Evolutionary conservation across 2,113 vertebrate species (phyloP).

Genomic region (Onychostoma macrolepis): DNA sequence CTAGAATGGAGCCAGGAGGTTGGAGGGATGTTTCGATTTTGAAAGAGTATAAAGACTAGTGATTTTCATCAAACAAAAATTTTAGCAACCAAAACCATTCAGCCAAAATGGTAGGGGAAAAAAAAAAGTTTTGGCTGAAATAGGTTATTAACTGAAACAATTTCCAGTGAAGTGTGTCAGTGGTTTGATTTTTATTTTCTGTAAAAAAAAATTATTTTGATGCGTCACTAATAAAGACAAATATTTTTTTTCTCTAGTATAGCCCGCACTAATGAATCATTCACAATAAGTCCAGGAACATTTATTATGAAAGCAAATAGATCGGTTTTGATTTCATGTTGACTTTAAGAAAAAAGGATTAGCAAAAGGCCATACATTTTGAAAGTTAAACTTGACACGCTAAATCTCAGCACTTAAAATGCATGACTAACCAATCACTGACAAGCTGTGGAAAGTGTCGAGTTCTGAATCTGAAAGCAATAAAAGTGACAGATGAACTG

Average conservation of each 20-base stretch:
- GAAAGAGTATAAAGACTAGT: background rate
- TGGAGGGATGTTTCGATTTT: background rate
- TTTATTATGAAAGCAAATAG: background rate
- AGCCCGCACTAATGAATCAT: background rate
- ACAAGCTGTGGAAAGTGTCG: background rate
- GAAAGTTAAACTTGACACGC: background rate
- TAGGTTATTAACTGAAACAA: background rate
- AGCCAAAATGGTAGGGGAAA: background rate
- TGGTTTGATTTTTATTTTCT: background rate
- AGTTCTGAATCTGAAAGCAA: conserved; percentile 8
- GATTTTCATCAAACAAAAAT: too few relatives aligned
- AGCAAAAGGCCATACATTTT: background rate
- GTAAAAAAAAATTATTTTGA: background rate
- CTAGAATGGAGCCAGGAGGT: background rate
- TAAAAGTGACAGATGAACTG: background rate
- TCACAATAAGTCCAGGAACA: background rate
- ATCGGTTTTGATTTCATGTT: background rate
- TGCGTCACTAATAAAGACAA: background rate
- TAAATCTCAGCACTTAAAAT: background rate
- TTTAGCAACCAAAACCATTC: background rate
- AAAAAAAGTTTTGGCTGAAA: background rate
- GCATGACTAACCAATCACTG: conserved; percentile 9
- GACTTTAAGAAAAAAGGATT: background rate
- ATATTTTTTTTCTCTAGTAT: background rate
- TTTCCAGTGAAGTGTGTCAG: background rate